A percentile compares a stretch with the other conserved stretches of the same genome.
phyloP scores from a whole-genome alignment of 2,797 vertebrate genomes.

The Anisognathus igniventris region DNA sequence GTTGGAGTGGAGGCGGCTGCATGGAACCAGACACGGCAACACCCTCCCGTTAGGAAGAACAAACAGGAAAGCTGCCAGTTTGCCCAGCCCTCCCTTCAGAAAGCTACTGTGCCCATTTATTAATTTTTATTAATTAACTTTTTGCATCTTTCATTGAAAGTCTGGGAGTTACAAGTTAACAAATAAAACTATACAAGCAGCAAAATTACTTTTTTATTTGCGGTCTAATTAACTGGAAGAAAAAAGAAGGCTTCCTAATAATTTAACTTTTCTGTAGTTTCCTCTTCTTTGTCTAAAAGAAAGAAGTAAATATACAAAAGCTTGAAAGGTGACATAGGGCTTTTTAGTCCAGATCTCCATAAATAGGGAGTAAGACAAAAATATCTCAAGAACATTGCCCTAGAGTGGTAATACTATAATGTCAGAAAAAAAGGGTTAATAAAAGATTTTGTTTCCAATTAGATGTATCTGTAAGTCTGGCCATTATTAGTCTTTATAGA shows the following conservation, averaged over 20 bases:
- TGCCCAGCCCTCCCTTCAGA: background rate
- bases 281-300: background rate
- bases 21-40: background rate
- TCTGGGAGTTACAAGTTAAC: background rate
- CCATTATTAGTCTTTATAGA: conserved; percentile 63
- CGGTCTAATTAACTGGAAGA: background rate
- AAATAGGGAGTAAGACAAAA: conserved; percentile 33
- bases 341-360: background rate
- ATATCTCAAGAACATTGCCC: conserved; percentile 16
- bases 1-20: conserved; percentile 96
- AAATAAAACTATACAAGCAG: background rate
- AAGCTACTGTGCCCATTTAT: background rate
- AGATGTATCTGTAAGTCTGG: conserved; percentile 47
- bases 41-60: background rate
- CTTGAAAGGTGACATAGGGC: background rate
- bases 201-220: conserved; percentile 4
- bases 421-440: conserved; percentile 16
- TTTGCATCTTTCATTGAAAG: background rate
- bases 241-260: background rate
- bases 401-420: background rate
- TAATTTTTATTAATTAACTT: background rate
- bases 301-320: background rate
- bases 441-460: conserved; percentile 51
- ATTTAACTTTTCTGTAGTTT: conserved; percentile 9
- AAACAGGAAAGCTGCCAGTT: background rate